Evolutionary conservation across 2,113 vertebrate genomes (phyloP), one percentile per base, ranked within the genome.

Genomic region (Gila orcuttii): DNA sequence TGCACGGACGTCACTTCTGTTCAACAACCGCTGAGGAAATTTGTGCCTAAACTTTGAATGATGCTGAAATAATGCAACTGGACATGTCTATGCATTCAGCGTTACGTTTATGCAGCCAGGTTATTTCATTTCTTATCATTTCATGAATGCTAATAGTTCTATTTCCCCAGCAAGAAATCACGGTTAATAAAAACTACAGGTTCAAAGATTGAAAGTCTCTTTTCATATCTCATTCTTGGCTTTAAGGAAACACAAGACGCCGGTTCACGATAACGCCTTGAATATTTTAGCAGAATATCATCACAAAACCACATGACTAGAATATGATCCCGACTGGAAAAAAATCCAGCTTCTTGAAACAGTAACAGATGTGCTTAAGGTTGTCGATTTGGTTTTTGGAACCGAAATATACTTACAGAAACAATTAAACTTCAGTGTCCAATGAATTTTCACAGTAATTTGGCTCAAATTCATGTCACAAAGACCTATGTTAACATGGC

Each of bases 141-240:
- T 90, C 79, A 80, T 91, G 87, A 87, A 92, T 91, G 77, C 88
- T 90, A 92, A 92, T 89, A 76, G 85, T 83, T 90, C 86, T 85
- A 88, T 89, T 91, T 86, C 87, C 90, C 87, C 4, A 31, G 55
- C n/a, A 83, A 73, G 86, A 89, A 88, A 82, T 55, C 36, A 74
- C 83, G 90, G 89, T 92, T 93, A 91, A 90, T 45, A 47, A 28
- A 86, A 82, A 21, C 66, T 64, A 64, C 11, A 45, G 13, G 21
- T 36, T 39, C 23, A 19, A 83, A 93, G 90, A 94, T 90, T 91
- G 90, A 93, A 92, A 92, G 87, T 87, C 71, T 90, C 88, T 91
- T 86, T 78, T 92, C 66, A 71, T 84, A 88, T 89, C 84, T 42
- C 85, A 33, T 60, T 60, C 25, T 79, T 87, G 82, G 83, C 88